phyloP scores from a whole-genome alignment of 2,888 invertebrate genomes.

The Campoletis raptor region DNA sequence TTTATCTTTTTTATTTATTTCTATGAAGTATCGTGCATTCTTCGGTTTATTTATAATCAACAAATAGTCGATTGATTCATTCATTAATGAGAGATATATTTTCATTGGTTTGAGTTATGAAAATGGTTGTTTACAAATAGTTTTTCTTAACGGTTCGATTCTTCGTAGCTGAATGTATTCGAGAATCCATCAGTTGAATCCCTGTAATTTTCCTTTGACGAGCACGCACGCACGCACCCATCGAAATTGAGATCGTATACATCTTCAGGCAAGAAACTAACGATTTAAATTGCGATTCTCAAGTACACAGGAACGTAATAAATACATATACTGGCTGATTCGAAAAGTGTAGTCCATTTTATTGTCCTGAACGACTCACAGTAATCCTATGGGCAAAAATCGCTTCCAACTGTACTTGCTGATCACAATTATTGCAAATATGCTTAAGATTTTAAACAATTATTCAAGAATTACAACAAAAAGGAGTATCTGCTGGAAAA shows the following conservation, averaged over 20 bases:
- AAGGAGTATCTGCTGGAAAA: background rate
- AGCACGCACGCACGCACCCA: slow-evolving; percentile 31
- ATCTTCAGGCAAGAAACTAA: slow-evolving; percentile 41
- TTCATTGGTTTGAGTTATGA: background rate
- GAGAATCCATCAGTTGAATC: background rate
- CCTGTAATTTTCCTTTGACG: slow-evolving; percentile 40
- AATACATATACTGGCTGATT: slow-evolving; percentile 2
- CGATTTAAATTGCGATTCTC: slow-evolving; percentile 36
- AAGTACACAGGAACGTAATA: slow-evolving; percentile 19
- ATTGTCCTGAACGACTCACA: background rate
- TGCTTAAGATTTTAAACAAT: background rate
- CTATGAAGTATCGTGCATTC: background rate
- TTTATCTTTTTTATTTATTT: background rate
- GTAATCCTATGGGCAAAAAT: background rate
- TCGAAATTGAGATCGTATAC: slow-evolving; percentile 51
- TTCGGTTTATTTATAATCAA: background rate
- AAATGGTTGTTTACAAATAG: background rate
- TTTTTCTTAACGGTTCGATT: background rate
- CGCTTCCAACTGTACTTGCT: background rate
- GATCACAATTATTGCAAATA: background rate
- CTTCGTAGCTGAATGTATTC: background rate
- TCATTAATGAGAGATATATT: background rate
- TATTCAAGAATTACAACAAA: background rate
- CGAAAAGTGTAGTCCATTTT: background rate
- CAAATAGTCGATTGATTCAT: background rate